Conservation (phyloP, 2,113 vertebrate genomes). For the Malurus alboscapulatus region DNA sequence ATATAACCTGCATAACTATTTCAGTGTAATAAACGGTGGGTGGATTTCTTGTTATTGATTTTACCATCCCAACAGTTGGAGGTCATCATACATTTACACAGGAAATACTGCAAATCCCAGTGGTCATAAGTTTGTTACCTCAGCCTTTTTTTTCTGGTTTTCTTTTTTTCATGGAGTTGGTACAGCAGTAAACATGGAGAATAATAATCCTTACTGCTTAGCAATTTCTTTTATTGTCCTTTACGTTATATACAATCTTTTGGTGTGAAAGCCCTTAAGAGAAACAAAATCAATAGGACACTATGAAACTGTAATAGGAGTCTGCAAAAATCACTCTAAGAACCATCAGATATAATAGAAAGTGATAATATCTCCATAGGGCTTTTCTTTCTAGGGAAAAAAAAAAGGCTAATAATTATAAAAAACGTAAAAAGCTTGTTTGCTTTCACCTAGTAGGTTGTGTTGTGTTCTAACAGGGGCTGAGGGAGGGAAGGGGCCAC, state of each 20-base stretch:
- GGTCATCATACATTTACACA: conserved; percentile 4
- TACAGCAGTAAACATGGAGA: conserved; percentile 20
- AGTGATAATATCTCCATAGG: not conserved
- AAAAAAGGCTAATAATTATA: not conserved
- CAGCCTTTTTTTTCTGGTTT: not conserved
- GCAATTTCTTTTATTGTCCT: conserved; percentile 42
- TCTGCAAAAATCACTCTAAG: conserved; percentile 28
- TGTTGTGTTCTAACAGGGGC: not conserved
- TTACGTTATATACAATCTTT: not conserved
- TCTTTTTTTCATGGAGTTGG: not conserved
- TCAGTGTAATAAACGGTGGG: not conserved
- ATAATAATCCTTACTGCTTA: conserved; percentile 35
- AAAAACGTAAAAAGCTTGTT: not conserved
- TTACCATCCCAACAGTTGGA: not conserved
- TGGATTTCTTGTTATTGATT: conserved; percentile 46
- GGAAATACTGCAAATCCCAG: conserved; percentile 39
- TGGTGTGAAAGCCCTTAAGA: conserved; percentile 21
- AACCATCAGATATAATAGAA: not conserved
- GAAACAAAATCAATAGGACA: conserved; percentile 48
- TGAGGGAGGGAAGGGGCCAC: not conserved
- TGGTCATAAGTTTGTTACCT: not conserved
- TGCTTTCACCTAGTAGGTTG: not conserved
- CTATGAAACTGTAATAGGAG: conserved; percentile 29
- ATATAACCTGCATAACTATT: conserved; percentile 25
- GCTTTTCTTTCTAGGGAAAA: not conserved